Base-by-base conservation (phyloP, 1,140 invertebrate genomes). In the Lasioglossum baleicum region DNA sequence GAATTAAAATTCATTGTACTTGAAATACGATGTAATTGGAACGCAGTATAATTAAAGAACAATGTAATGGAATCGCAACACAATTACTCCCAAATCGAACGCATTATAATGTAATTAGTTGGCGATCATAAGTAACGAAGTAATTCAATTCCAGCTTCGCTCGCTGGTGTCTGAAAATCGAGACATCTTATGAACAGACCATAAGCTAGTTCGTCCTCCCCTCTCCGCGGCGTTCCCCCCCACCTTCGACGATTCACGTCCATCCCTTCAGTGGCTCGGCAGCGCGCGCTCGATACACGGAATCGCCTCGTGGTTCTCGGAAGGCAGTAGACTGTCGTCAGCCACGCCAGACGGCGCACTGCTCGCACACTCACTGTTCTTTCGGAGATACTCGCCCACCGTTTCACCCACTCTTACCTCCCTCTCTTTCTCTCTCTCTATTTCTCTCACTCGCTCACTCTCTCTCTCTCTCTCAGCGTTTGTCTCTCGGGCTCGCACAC, bases 321-420 rank as follows among this genome's bases (percentile, higher is more conserved):
- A 92, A 92, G 88, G 90, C 90, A 89, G 91, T 90, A 92, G 92
- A 92, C 92, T 92, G 91, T 92, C 92, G 92, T 88, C 91, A 91
- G 90, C 87, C 88, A 92, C 90, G 90, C 91, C 90, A 92, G 92
- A 92, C 91, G 91, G 91, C 90, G 91, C 92, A 92, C 88, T 87
- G 90, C 87, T 92, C 91, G 84, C 83, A 69, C 82, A 60, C 79
- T 81, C 78, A 64, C 75, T 85, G 56, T 71, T 84, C 74, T 82
- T 71, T 82, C 65, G 71, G 63, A 77, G 81, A 82, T 80, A 73
- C 66, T 87, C 86, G 82, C 85, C 83, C 80, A 84, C 86, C 84
- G 83, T 82, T 74, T 82, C 85, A 88, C 81, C 81, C 85, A 85
- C 83, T 81, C 58, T 61, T 77, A 68, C 83, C 81, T 75, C 68